These are phyloP conservation scores for Carassius gibelio DNA, from an alignment of 2,113 vertebrate species.

Conservation along the genomic window DNA sequence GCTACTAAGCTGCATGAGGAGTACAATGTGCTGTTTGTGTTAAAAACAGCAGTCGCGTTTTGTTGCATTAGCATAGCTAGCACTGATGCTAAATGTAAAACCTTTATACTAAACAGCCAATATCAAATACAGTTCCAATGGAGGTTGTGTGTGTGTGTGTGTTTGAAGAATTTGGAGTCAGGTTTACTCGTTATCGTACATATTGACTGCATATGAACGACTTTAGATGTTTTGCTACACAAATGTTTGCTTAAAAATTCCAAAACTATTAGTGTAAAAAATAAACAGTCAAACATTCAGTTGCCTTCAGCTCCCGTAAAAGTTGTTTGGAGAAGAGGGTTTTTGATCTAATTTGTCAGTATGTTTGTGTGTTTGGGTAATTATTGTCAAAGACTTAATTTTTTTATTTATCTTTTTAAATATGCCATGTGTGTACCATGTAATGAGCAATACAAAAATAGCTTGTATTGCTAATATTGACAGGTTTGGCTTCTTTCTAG, in stretches of 20 bases:
- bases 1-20: background rate
- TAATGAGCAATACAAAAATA: background rate
- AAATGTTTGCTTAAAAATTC: background rate
- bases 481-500: background rate
- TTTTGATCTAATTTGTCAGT: constrained; percentile 28
- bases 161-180: background rate
- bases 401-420: background rate
- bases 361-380: constrained; percentile 7
- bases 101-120: background rate
- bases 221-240: background rate
- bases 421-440: background rate
- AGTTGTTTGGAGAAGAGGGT: background rate
- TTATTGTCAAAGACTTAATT: background rate
- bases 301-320: background rate
- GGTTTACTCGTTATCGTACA: background rate
- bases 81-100: background rate
- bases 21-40: background rate
- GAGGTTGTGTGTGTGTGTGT: background rate
- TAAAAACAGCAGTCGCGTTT: background rate
- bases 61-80: background rate
- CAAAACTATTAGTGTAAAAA: background rate
- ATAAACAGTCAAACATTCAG: background rate
- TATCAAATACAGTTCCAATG: background rate
- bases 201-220: background rate
- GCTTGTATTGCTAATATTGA: constrained; percentile 16